A percentile compares a stretch with the other conserved stretches of the same genome.
phyloP scores from a whole-genome alignment of 2,888 invertebrate genomes.

The Stenurella melanura region DNA sequence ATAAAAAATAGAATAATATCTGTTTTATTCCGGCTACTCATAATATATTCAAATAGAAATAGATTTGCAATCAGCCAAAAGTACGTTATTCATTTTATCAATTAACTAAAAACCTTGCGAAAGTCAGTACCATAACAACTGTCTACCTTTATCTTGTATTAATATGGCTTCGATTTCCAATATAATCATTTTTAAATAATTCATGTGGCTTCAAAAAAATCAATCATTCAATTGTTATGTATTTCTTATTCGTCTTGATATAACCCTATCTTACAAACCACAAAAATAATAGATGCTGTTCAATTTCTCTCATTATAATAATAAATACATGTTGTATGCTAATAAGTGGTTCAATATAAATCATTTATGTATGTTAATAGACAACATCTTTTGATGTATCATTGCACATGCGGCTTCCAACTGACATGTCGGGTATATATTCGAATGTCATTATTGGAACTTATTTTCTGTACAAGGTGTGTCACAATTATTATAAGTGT shows the following conservation, averaged over 20 bases:
- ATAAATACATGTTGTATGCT: constrained; percentile 50
- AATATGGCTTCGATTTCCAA: constrained; percentile 6
- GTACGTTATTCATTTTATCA: too few species aligned
- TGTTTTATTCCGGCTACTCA: too few species aligned
- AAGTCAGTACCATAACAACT: neutral
- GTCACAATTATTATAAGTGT: constrained; percentile 11
- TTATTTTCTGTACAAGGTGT: constrained; percentile 30
- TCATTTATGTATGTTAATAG: constrained; percentile 56
- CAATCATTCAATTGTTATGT: constrained; percentile 15
- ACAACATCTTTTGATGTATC: constrained; percentile 48
- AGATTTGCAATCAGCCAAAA: too few species aligned
- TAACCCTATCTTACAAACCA: constrained; percentile 1
- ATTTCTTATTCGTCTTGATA: constrained; percentile 7
- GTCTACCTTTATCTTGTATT: neutral
- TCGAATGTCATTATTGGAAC: constrained; percentile 18
- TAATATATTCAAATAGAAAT: too few species aligned
- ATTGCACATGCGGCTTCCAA: constrained; percentile 49
- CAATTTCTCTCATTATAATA: constrained; percentile 56
- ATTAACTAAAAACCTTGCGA: neutral
- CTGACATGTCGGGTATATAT: constrained; percentile 33
- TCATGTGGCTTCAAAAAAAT: constrained; percentile 14
- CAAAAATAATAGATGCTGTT: constrained; percentile 24
- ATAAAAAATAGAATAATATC: too few species aligned
- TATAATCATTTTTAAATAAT: constrained; percentile 15
- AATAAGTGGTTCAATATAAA: constrained; percentile 55